A percentile compares a stretch with the other conserved stretches of the same genome.
These are phyloP conservation scores for Agrochola litura DNA, from an alignment of 2,888 invertebrate species.

Conservation along the genomic window DNA sequence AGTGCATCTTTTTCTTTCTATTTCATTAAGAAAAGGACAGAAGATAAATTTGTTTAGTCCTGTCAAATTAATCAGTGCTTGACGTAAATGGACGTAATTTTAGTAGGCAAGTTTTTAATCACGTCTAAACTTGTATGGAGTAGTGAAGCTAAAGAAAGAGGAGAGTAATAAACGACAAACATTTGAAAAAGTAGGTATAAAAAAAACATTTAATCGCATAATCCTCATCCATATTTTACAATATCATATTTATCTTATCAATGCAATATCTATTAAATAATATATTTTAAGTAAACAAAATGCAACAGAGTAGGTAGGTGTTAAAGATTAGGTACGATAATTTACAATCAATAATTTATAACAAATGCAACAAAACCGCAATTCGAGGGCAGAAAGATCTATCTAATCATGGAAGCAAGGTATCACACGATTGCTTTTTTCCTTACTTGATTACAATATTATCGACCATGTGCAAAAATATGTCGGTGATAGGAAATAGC, in stretches of 20 bases:
- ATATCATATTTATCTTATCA: neutral
- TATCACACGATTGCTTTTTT: neutral
- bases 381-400: neutral
- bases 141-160: neutral
- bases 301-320: neutral
- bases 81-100: no score
- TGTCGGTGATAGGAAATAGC: no score
- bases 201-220: conserved; percentile 29
- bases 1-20: no score
- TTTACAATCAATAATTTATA: neutral
- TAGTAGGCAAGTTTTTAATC: no score
- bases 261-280: neutral
- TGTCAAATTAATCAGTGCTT: no score
- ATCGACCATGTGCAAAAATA: no score
- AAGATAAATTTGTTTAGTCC: no score
- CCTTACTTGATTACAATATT: no score
- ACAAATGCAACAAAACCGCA: conserved; percentile 3
- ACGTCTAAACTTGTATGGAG: no score
- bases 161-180: neutral
- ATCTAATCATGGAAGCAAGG: neutral
- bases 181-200: neutral
- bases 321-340: neutral
- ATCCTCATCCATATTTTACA: conserved; percentile 33
- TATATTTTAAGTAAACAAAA: neutral
- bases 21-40: no score